Conservation (phyloP, 2,113 vertebrate species). For the Larimichthys polyactis region DNA sequence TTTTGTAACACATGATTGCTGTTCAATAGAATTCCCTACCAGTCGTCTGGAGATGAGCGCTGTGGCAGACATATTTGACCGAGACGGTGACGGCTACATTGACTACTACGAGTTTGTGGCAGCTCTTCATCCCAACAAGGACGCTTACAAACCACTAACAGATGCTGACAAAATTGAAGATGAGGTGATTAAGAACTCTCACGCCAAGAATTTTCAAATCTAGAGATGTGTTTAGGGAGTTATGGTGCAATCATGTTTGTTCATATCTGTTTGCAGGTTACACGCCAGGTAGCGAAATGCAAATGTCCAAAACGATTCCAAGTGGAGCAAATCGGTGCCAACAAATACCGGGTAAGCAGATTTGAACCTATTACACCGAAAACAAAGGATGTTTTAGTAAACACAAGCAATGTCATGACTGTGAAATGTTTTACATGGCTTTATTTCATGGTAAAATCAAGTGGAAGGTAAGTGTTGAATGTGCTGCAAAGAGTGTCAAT, state of each 20-base stretch:
- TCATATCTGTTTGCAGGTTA: slow-evolving; percentile 87
- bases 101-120: slow-evolving; percentile 99
- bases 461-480: slow-evolving; percentile 42
- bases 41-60: slow-evolving; percentile 98
- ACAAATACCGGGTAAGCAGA: slow-evolving; percentile 96
- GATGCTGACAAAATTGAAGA: slow-evolving; percentile 99
- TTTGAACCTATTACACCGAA: neutral
- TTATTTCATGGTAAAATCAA: neutral
- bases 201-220: neutral
- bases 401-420: neutral
- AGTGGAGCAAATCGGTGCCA: slow-evolving; percentile 98
- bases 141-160: slow-evolving; percentile 97
- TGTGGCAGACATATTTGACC: slow-evolving; percentile 98
- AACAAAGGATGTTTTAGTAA: neutral
- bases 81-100: slow-evolving; percentile 97
- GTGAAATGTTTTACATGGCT: neutral
- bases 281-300: slow-evolving; percentile 98
- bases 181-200: slow-evolving; percentile 84
- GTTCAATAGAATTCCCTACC: slow-evolving; percentile 92
- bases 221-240: neutral
- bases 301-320: slow-evolving; percentile 99
- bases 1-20: neutral
- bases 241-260: slow-evolving; percentile 6
- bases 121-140: slow-evolving; percentile 98
- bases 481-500: slow-evolving; percentile 71